Conservation (phyloP, 1,140 invertebrate genomes). For the Temnothorax curvispinosus region DNA sequence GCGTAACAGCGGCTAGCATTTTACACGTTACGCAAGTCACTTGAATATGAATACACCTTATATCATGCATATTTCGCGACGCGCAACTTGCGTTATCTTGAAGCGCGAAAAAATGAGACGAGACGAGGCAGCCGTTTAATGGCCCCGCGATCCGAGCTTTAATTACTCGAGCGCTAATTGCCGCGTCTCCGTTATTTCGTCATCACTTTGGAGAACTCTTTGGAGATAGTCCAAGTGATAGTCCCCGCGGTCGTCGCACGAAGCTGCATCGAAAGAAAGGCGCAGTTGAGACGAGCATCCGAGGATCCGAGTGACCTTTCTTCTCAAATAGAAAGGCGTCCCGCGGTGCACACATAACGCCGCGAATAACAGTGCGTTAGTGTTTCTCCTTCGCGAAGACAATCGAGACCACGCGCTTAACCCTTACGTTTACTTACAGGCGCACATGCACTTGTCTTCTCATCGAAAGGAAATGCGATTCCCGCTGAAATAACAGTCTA, state of each 20-base stretch:
- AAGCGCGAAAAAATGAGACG: neutral
- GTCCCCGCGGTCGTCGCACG: neutral
- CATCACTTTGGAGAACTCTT: conserved; percentile 29
- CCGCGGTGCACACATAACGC: neutral
- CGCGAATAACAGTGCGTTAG: conserved; percentile 46
- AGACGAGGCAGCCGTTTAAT: neutral
- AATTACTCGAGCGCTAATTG: conserved; percentile 11
- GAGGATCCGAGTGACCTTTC: conserved; percentile 54
- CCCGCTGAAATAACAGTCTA: neutral
- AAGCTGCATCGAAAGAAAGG: conserved; percentile 33
- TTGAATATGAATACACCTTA: neutral
- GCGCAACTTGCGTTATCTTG: neutral
- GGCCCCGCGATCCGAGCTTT: neutral
- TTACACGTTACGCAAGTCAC: conserved; percentile 40
- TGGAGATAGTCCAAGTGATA: conserved; percentile 16
- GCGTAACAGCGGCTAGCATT: neutral
- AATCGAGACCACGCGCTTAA: conserved; percentile 12
- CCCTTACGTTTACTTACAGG: neutral
- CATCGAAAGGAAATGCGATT: conserved; percentile 6
- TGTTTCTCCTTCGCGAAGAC: conserved; percentile 43
- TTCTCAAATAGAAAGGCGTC: conserved; percentile 68
- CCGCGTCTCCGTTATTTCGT: conserved; percentile 2
- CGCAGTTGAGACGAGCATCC: conserved; percentile 27
- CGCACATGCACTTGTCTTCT: neutral
- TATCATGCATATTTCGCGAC: neutral